phyloP scores from a whole-genome alignment of 1,140 invertebrate genomes.

The Stegodyphus mimosarum region DNA sequence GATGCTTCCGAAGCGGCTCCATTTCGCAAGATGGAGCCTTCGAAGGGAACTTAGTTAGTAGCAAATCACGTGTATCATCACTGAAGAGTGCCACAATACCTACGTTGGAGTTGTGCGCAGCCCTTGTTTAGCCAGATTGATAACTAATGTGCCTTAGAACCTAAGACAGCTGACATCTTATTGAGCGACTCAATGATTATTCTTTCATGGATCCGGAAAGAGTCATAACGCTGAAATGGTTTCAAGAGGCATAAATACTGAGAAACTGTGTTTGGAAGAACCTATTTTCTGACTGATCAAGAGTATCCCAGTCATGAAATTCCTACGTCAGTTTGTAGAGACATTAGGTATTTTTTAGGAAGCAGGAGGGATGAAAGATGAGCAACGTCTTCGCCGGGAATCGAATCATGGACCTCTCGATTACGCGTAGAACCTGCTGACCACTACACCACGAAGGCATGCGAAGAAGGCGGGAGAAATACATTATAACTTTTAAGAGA shows the following conservation, averaged over 20 bases:
- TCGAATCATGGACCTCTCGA: no score
- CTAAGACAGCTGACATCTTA: constrained; percentile 28
- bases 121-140: constrained; percentile 23
- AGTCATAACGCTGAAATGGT: constrained; percentile 13
- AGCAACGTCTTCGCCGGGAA: no score
- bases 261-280: neutral
- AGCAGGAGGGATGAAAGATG: no score
- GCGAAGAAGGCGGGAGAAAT: no score
- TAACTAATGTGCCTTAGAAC: neutral
- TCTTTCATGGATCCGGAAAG: constrained; percentile 65
- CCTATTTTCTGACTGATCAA: neutral
- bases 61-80: constrained; percentile 50
- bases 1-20: constrained; percentile 52
- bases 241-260: constrained; percentile 64
- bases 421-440: no score
- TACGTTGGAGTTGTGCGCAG: constrained; percentile 26
- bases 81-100: constrained; percentile 31
- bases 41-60: neutral
- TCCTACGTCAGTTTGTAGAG: neutral
- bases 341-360: no score
- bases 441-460: no score
- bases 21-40: neutral
- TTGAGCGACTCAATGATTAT: constrained; percentile 67
- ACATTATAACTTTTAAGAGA: no score
- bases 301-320: neutral